Conservation (phyloP, 1,140 invertebrate genomes). For the Caenorhabditis briggsae region DNA sequence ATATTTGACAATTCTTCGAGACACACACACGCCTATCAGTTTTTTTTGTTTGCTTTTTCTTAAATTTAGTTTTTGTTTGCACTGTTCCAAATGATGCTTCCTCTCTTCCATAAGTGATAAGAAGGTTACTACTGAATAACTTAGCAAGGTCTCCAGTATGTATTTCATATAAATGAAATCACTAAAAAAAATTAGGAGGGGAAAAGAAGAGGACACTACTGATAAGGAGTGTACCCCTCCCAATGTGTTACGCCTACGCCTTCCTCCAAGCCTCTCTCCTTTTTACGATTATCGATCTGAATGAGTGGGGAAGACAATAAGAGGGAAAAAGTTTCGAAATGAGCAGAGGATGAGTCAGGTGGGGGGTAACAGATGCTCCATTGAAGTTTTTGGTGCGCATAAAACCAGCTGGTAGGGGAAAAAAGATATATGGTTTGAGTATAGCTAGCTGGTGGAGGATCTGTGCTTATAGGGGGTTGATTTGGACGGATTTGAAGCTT, state of each 20-base stretch:
- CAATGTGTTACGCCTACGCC: not conserved
- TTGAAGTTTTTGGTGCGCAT: not conserved
- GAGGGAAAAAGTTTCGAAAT: not conserved
- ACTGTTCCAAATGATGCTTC: not conserved
- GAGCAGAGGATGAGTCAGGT: too few relatives aligned
- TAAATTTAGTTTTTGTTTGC: constrained; percentile 8
- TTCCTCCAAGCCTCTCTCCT: not conserved
- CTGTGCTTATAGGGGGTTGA: too few relatives aligned
- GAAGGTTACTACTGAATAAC: too few relatives aligned
- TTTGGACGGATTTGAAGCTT: too few relatives aligned
- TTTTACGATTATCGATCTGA: constrained; percentile 42
- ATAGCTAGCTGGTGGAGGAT: too few relatives aligned
- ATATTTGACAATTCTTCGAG: constrained; percentile 38
- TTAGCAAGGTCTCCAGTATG: too few relatives aligned
- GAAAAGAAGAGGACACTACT: not conserved
- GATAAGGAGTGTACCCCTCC: not conserved
- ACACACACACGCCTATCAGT: not conserved
- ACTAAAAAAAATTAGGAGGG: not conserved
- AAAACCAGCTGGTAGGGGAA: not conserved
- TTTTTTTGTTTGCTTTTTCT: constrained; percentile 22
- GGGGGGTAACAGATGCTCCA: too few relatives aligned
- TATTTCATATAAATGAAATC: too few relatives aligned
- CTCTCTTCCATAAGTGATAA: too few relatives aligned
- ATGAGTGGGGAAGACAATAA: not conserved
- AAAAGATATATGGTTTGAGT: too few relatives aligned